Conservation (phyloP, 2,113 vertebrate genomes). For the Oryzias curvinotus region DNA sequence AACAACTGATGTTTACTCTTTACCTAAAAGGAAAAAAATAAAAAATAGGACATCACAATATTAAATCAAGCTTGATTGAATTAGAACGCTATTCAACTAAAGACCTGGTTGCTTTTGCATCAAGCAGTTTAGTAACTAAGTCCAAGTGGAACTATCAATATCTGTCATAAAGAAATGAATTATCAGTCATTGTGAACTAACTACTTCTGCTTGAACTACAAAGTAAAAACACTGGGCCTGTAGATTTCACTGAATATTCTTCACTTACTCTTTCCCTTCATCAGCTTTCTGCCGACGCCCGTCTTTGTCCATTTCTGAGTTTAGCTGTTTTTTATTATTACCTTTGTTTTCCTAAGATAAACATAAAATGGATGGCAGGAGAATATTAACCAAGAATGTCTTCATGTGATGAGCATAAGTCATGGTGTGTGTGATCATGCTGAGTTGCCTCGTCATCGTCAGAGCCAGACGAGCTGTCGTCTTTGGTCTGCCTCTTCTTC, state of each 20-base stretch:
- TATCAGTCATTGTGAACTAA: too few relatives aligned
- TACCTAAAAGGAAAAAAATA: too few relatives aligned
- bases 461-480: slow-evolving; percentile 81
- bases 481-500: slow-evolving; percentile 82
- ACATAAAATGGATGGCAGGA: neutral
- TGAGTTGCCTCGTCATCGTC: slow-evolving; percentile 87
- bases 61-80: too few relatives aligned
- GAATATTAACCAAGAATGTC: neutral
- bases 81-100: too few relatives aligned
- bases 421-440: neutral
- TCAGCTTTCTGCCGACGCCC: slow-evolving; percentile 86
- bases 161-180: too few relatives aligned
- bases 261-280: slow-evolving; percentile 87
- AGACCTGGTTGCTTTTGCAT: too few relatives aligned
- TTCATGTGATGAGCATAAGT: neutral
- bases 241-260: neutral
- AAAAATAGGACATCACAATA: too few relatives aligned
- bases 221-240: neutral
- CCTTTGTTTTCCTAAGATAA: slow-evolving; percentile 61
- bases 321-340: slow-evolving; percentile 84
- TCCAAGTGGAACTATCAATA: too few relatives aligned
- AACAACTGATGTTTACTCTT: too few relatives aligned
- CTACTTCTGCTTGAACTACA: neutral
- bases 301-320: slow-evolving; percentile 77
- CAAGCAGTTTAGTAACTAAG: too few relatives aligned